Evolutionary conservation across 2,797 vertebrate species (phyloP).

Genomic region (Pseudotriccus pelzelni): DNA sequence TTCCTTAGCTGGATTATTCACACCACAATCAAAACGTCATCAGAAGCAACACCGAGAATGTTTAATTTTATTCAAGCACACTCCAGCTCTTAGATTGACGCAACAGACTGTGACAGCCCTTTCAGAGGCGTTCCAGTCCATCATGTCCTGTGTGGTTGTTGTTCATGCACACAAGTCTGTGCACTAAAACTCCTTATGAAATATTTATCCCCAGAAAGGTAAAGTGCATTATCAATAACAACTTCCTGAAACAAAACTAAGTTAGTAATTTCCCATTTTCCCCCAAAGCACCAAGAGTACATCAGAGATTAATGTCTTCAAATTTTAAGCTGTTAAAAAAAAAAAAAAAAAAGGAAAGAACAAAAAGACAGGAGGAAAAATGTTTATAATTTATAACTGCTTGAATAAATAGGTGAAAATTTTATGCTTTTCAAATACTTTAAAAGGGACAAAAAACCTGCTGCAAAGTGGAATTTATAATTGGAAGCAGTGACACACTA

Average conservation of each 20-base stretch:
- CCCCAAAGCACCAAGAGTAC: not conserved
- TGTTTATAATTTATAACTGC: not conserved
- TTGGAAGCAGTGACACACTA: not conserved
- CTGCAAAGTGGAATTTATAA: slow-evolving; percentile 23
- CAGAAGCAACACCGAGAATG: not conserved
- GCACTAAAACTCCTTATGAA: slow-evolving; percentile 31
- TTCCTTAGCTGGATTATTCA: not conserved
- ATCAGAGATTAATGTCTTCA: not conserved
- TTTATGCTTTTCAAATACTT: not conserved
- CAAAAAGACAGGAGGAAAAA: not conserved
- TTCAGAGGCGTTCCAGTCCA: not conserved
- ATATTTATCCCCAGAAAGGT: slow-evolving; percentile 39
- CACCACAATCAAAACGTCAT: not conserved
- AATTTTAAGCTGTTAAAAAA: not conserved
- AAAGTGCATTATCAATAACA: not conserved
- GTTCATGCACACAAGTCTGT: not conserved
- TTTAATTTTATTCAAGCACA: not conserved
- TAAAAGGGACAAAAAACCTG: not conserved
- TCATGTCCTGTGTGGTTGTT: not conserved
- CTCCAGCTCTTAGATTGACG: not conserved
- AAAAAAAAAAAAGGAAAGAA: not conserved
- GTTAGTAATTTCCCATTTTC: not conserved
- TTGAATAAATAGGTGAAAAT: slow-evolving; percentile 5
- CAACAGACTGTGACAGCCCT: slow-evolving; percentile 14
- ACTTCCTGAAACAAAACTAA: not conserved